Evolutionary conservation across 2,113 vertebrate species (phyloP).

Genomic region (Trogon surrucura): DNA sequence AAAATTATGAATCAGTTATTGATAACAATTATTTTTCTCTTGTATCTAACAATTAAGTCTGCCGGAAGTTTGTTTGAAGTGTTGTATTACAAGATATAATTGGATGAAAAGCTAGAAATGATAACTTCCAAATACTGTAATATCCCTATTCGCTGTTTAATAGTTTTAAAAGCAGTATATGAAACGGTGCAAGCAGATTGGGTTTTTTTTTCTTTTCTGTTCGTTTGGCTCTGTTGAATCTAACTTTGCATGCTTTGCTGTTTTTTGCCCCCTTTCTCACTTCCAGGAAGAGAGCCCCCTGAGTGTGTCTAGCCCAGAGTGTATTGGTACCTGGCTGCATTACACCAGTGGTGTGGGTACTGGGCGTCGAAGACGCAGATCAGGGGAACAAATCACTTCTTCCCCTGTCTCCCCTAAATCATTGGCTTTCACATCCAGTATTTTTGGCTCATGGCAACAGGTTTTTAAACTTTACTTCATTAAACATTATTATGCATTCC

Average conservation of each 20-base stretch:
- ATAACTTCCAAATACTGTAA: neutral
- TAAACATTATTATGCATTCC: slow-evolving; percentile 85
- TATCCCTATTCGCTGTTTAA: slow-evolving; percentile 39
- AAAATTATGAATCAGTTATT: neutral
- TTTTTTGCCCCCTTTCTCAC: slow-evolving; percentile 89
- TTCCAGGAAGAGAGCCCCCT: slow-evolving; percentile 96
- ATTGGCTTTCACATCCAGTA: slow-evolving; percentile 98
- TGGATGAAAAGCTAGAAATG: neutral
- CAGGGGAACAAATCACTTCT: slow-evolving; percentile 97
- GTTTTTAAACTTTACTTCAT: slow-evolving; percentile 97
- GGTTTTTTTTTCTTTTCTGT: slow-evolving; percentile 74
- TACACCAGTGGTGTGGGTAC: slow-evolving; percentile 95
- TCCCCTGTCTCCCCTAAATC: slow-evolving; percentile 97
- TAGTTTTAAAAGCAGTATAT: slow-evolving; percentile 54
- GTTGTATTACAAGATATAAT: neutral
- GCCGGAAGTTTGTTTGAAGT: neutral
- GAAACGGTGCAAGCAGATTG: slow-evolving; percentile 69
- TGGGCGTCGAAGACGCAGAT: slow-evolving; percentile 97
- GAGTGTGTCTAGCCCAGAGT: slow-evolving; percentile 97
- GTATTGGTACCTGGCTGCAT: slow-evolving; percentile 95
- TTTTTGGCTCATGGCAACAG: slow-evolving; percentile 99
- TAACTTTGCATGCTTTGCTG: slow-evolving; percentile 92
- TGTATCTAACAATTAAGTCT: neutral
- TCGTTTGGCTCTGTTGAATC: slow-evolving; percentile 86
- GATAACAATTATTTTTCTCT: neutral